A percentile compares a stretch with the other conserved stretches of the same genome.
These are phyloP conservation scores for Drosophila ercepeae DNA, from an alignment of 1,140 invertebrate genomes.

Conservation along the genomic window DNA sequence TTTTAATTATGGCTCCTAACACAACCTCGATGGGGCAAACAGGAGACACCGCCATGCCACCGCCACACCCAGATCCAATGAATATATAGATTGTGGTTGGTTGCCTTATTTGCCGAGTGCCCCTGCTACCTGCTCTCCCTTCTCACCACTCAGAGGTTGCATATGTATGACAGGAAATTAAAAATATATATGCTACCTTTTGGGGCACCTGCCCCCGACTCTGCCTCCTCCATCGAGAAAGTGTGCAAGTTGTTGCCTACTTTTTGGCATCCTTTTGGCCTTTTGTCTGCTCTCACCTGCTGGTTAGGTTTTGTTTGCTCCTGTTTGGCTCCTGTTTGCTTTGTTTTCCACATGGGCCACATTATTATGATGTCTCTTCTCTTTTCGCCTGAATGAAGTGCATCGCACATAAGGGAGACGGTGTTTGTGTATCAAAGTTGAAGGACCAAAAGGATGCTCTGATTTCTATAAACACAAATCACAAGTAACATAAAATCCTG, in stretches of 20 bases:
- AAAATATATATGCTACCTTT: conserved; percentile 53
- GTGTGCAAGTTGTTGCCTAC: conserved; percentile 38
- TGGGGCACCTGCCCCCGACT: not conserved
- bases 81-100: conserved; percentile 22
- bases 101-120: conserved; percentile 3
- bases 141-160: no score
- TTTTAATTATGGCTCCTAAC: conserved; percentile 19
- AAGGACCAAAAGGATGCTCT: conserved; percentile 14
- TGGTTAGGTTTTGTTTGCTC: conserved; percentile 52
- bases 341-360: conserved; percentile 64
- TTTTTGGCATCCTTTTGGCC: conserved; percentile 30
- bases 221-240: no score
- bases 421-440: not conserved
- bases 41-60: no score
- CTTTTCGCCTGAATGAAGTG: conserved; percentile 61
- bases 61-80: no score
- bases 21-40: not conserved
- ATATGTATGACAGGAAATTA: conserved; percentile 59
- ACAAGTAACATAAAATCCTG: no score
- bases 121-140: no score
- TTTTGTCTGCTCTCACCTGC: conserved; percentile 58
- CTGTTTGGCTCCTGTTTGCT: no score
- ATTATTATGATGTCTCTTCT: conserved; percentile 65
- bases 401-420: conserved; percentile 44
- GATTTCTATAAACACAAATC: not conserved